Base-by-base conservation (phyloP, 2,888 invertebrate species). In the Phyllotreta striolata region DNA sequence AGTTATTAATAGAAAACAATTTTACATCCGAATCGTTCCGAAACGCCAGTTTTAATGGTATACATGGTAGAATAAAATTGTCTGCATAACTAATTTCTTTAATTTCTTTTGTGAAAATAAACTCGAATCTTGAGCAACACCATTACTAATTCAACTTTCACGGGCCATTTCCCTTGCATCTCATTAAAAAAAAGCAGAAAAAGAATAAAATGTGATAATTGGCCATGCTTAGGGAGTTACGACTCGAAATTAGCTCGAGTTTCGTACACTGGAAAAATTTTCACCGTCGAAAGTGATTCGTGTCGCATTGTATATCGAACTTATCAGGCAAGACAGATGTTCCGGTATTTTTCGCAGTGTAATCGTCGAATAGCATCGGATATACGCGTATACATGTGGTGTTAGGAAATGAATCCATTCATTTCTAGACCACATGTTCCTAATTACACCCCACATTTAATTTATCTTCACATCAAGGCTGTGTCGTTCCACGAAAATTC, bases 391-490 rank as follows among this genome's bases (percentile, higher is more conserved):
- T 57, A 62, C 66, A 66, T 47, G 63, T 66, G 66, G 63, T 61
- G 58, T 39, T 54, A 57, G 57, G 61, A 63, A 61, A 66, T 49
- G 49, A 57, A 52, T 55, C 55, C 63, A 61, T 57, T 66, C 46
- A 57, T 35, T 57, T 57, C 12, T 13, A 58, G 43, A 51, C 43
- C 63, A 66, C 47, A 64, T 64, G 66, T 63, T 63, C 47, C 55
- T 58, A 66, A 56, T 57, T 59, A 63, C 57, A 49, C 44, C 13
- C 41, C 55, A 41, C 49, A 63, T 60, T 58, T 55, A 58, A 61
- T 57, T 63, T 43, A 63, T 66, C 57, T 66, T 60, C 13, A 40
- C 55, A 57, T 62, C 56, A 62, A 62, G 62, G 51, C 47, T 62
- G 44, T 51, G 49, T 58, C 35, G 24, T 39, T 39, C 35, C 41